A percentile compares a stretch with the other conserved stretches of the same genome.
These are phyloP conservation scores for Leptopilina clavipes DNA, from an alignment of 1,140 invertebrate species.

Conservation along the genomic window DNA sequence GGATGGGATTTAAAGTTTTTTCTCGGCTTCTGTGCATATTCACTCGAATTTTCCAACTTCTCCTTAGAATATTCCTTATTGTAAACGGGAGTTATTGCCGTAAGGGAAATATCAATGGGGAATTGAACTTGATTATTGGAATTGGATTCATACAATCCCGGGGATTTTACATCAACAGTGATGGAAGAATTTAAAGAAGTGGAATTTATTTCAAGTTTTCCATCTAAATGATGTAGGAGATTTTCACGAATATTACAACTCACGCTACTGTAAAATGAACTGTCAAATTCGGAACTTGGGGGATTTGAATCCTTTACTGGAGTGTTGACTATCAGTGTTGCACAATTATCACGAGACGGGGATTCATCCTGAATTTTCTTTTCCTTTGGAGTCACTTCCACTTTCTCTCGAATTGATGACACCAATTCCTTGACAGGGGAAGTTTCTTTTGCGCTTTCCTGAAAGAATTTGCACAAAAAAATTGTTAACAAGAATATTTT, in stretches of 20 bases:
- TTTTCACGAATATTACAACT: conserved; percentile 81
- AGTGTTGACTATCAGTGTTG: background rate
- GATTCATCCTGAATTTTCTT: conserved; percentile 46
- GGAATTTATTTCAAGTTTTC: conserved; percentile 72
- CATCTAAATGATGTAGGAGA: conserved; percentile 79
- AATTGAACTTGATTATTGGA: conserved; percentile 62
- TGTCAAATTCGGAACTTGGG: conserved; percentile 73
- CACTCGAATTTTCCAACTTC: conserved; percentile 65
- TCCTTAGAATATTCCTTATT: conserved; percentile 63
- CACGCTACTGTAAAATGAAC: conserved; percentile 77
- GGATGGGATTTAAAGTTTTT: conserved; percentile 60
- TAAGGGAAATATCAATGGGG: conserved; percentile 73
- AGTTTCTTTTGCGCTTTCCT: conserved; percentile 51
- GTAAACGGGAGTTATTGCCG: conserved; percentile 74
- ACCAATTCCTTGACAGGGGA: conserved; percentile 44
- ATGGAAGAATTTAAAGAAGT: background rate
- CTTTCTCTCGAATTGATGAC: conserved; percentile 41
- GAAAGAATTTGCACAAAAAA: too few relatives aligned
- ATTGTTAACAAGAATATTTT: too few relatives aligned
- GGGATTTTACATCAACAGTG: conserved; percentile 35
- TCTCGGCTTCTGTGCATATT: conserved; percentile 67
- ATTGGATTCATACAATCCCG: conserved; percentile 58
- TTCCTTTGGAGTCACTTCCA: conserved; percentile 44
- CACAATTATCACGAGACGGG: conserved; percentile 36
- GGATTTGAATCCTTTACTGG: conserved; percentile 54